Conservation (phyloP, 92 coral and sea anemone species). For the Epizoanthus scotinus region DNA sequence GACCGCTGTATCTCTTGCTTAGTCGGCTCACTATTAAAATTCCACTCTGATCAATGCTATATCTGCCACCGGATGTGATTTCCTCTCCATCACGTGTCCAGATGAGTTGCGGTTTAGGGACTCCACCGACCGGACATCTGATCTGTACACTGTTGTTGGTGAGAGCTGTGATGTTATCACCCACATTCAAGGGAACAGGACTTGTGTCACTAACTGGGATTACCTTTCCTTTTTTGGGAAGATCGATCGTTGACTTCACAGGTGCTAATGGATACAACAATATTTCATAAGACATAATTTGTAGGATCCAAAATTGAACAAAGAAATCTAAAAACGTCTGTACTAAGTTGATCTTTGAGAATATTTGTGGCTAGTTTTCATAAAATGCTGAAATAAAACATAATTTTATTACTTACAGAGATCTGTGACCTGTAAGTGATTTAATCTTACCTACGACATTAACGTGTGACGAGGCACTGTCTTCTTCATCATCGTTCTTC, state of each 20-base stretch:
- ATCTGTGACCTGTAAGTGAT: too few species aligned
- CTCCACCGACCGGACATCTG: slow-evolving; percentile 77
- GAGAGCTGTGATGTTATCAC: slow-evolving; percentile 71
- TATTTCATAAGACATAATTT: too few species aligned
- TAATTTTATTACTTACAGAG: too few species aligned
- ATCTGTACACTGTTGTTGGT: slow-evolving; percentile 71
- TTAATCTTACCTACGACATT: slow-evolving; percentile 35
- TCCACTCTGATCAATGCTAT: slow-evolving; percentile 18
- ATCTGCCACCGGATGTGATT: slow-evolving; percentile 24
- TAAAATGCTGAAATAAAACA: too few species aligned
- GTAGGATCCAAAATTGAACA: too few species aligned
- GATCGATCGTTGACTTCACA: background rate
- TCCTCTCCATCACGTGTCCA: slow-evolving; percentile 68
- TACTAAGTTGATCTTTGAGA: too few species aligned
- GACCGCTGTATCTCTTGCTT: slow-evolving; percentile 1
- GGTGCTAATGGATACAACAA: too few species aligned
- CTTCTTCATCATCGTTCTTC: slow-evolving; percentile 8
- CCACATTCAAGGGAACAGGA: slow-evolving; percentile 66
- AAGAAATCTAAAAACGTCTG: too few species aligned
- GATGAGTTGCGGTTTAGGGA: slow-evolving; percentile 73
- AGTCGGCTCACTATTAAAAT: background rate
- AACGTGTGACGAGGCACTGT: slow-evolving; percentile 22
- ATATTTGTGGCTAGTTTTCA: too few species aligned
- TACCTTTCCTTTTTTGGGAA: slow-evolving; percentile 19
- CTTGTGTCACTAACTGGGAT: slow-evolving; percentile 8